Evolutionary conservation across 2,888 invertebrate genomes (phyloP), one percentile per base, ranked within the genome.

Genomic region (Pterostichus madidus): DNA sequence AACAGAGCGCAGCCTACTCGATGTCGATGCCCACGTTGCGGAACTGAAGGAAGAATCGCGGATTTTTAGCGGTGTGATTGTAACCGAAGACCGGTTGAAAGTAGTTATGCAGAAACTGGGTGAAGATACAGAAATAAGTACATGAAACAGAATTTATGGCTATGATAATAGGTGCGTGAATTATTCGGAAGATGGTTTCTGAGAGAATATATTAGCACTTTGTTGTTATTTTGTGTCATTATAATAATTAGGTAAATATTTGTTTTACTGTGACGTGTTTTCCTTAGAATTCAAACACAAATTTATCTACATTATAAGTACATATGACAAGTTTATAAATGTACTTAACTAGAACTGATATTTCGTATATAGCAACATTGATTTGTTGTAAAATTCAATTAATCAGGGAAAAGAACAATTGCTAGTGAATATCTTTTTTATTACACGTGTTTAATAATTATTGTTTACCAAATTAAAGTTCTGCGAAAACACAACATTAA

Each of bases 1-100:
- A 56, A 13, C 17, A 4, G 17, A 39, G 59, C 56, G 52, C 56
- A 17, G 56, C 56, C 56, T 56, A 56, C 56, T 56, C 15, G 56
- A 17, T 17, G 24, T 17, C 56, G 17, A 56, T 15, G 24, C 49
- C 39, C 5, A 6, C 5, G 56, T 5, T 11, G 1, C 5, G 56
- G 56, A 56, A 56, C 13, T 56, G 15, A 49, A 10, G 15, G 13
- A 56, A 56, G 13, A 56, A 2, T 56, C 13, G 24, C 56, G 17
- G 24, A 39, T 39, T 56, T 56, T 56, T 56, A 56, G 56, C 56
- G 15, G 15, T 56, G 15, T 56, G 17, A 56, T 3, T 13, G 56
- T 56, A 17, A 17, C 15, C 17, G 15, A 56, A 17, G 13, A 56
- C 56, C 13, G 24, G 52, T 52, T 13, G 39, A 39, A 8, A 39